Conservation (phyloP, 92 coral and sea anemone species). For the Epizoanthus scotinus region DNA sequence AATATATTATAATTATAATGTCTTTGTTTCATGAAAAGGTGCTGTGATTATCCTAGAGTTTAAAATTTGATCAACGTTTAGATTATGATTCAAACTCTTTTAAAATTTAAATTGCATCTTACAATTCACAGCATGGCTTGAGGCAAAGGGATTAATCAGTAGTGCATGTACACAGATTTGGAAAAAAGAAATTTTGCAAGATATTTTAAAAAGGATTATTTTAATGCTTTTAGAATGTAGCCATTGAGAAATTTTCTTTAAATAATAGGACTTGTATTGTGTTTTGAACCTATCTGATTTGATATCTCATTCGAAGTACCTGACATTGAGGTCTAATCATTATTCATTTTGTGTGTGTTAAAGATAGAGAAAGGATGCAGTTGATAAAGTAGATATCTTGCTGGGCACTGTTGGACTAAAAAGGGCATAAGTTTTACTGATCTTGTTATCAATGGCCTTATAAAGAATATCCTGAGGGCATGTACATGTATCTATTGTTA, state of each 20-base stretch:
- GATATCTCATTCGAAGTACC: too few species aligned
- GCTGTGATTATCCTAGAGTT: not conserved
- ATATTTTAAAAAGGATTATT: too few species aligned
- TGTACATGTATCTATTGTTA: not conserved
- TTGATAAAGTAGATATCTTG: conserved; percentile 1
- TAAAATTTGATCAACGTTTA: not conserved
- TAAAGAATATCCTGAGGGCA: conserved; percentile 10
- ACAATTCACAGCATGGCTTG: too few species aligned
- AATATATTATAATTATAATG: not conserved
- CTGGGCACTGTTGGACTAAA: conserved; percentile 1
- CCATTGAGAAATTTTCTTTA: too few species aligned
- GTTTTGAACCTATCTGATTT: too few species aligned
- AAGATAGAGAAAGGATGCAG: not conserved
- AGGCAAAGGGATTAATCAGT: too few species aligned
- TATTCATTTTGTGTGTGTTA: not conserved
- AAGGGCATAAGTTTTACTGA: conserved; percentile 6
- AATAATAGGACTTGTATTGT: too few species aligned
- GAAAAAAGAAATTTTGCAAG: too few species aligned
- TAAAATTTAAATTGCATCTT: too few species aligned
- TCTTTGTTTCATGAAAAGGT: not conserved
- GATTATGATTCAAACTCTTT: not conserved
- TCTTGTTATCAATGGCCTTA: not conserved
- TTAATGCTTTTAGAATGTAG: too few species aligned
- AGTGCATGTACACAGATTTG: too few species aligned
- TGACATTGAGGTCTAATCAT: too few species aligned